Base-by-base conservation (phyloP, 1,140 invertebrate genomes). In the Zelostemma sp. region DNA sequence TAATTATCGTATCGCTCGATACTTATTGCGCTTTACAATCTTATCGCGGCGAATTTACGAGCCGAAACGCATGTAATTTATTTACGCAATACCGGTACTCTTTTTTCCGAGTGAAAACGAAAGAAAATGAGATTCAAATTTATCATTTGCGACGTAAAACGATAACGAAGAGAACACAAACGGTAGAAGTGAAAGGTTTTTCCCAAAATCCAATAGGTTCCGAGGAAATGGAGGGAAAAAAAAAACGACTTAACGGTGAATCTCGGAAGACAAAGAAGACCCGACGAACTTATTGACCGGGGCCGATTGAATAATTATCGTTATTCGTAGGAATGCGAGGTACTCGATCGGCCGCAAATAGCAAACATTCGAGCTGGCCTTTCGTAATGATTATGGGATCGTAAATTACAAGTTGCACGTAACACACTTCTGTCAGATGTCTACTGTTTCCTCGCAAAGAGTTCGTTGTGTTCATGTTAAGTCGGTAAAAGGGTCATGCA, bases 401-500 rank as follows among this genome's bases (percentile, higher is more conserved):
- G 40, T 43, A 43, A 43, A 43, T 43, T 43, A 16, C 40, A 43
- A 43, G 40, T 43, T 43, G 40, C 16, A 17, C 2, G 14, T 43
- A 43, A 17, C 40, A 43, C 40, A 43, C 40, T 43, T 43, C 40
- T 43, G 40, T 43, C 40, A 43, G 40, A 2, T 11, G 35, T 38
- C 35, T 38, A 11, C 16, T 16, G 40, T 43, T 43, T 43, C 6
- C 2, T 43, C 40, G 6, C 35, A 11, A 38, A 12, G 1, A 4
- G 35, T 38, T 4, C 9, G 35, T 38, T 38, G 35, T 11, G 35
- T 38, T 38, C 35, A 11, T 43, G 6, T 43, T 17, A 43, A 43
- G 40, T 16, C 40, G 40, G 40, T 43, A 43, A 43, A 43, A 43
- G 14, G 40, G 40, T 43, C 40, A 68, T 72, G 70, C 70, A 61